These are phyloP conservation scores for Dipodomys merriami DNA, from an alignment of 2,113 vertebrate species.

Conservation along the genomic window DNA sequence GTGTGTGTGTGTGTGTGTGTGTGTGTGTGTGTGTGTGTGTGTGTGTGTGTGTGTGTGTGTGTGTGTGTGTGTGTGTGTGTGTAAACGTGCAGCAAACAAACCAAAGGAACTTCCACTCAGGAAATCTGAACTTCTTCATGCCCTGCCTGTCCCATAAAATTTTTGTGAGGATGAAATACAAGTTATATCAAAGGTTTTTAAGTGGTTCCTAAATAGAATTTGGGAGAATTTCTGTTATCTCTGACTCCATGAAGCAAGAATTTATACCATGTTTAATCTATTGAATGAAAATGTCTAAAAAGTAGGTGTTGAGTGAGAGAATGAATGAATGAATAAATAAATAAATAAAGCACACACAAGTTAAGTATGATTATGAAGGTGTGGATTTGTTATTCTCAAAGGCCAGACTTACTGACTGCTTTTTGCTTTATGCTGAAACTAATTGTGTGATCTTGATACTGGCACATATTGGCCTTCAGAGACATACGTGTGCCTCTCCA, in stretches of 20 bases:
- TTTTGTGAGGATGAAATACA: neutral
- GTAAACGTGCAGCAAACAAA: neutral
- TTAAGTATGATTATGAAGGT: neutral
- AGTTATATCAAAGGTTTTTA: neutral
- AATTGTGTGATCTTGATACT: slow-evolving; percentile 16
- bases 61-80: too few relatives aligned
- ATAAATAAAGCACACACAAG: neutral
- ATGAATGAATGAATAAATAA: neutral
- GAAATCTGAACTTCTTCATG: neutral
- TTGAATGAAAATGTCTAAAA: neutral
- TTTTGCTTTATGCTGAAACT: slow-evolving; percentile 5
- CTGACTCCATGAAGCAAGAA: neutral
- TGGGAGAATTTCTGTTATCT: neutral
- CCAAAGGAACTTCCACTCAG: neutral
- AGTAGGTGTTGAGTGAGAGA: neutral
- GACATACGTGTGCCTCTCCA: neutral
- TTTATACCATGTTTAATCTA: neutral
- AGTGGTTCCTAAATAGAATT: neutral
- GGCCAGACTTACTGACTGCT: slow-evolving; percentile 1
- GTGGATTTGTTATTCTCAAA: neutral
- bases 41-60: too few relatives aligned
- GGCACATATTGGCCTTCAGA: neutral
- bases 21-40: too few relatives aligned
- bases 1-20: too few relatives aligned
- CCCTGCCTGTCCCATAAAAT: neutral